These are phyloP conservation scores for Agrotis ipsilon DNA, from an alignment of 2,888 invertebrate genomes.

Conservation along the genomic window DNA sequence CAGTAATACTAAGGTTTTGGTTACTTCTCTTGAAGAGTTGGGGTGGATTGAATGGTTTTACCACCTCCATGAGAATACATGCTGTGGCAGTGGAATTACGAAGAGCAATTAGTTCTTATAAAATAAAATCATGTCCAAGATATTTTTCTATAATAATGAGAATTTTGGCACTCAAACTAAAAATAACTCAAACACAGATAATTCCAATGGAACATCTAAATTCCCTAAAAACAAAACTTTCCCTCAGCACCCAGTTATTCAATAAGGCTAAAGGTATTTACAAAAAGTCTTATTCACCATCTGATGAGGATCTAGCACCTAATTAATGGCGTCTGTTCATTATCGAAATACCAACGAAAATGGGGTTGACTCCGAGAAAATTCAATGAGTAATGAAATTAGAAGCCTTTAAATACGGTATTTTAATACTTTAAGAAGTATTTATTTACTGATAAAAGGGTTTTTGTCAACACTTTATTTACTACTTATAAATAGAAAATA, in stretches of 20 bases:
- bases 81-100: too few relatives aligned
- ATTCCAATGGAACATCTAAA: not conserved
- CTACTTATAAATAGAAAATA: conserved; percentile 1
- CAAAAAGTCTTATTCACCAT: conserved; percentile 44
- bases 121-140: not conserved
- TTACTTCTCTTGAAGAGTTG: too few relatives aligned
- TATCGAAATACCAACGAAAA: conserved; percentile 51
- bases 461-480: conserved; percentile 12
- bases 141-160: not conserved
- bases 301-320: conserved; percentile 52
- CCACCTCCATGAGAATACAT: too few relatives aligned
- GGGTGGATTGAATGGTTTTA: too few relatives aligned
- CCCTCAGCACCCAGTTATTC: conserved; percentile 38
- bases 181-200: not conserved
- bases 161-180: not conserved
- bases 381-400: conserved; percentile 55
- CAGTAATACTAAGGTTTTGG: too few relatives aligned
- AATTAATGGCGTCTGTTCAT: conserved; percentile 63
- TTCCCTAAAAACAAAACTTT: not conserved
- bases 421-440: conserved; percentile 25
- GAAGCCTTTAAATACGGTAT: conserved; percentile 44
- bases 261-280: conserved; percentile 43
- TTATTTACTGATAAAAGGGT: conserved; percentile 42
- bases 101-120: too few relatives aligned
- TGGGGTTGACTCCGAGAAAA: conserved; percentile 46